Percentiles rank a stretch among this genome's conserved stretches.
Conservation (phyloP, 1,140 invertebrate genomes). For the Drosophila athabasca region DNA sequence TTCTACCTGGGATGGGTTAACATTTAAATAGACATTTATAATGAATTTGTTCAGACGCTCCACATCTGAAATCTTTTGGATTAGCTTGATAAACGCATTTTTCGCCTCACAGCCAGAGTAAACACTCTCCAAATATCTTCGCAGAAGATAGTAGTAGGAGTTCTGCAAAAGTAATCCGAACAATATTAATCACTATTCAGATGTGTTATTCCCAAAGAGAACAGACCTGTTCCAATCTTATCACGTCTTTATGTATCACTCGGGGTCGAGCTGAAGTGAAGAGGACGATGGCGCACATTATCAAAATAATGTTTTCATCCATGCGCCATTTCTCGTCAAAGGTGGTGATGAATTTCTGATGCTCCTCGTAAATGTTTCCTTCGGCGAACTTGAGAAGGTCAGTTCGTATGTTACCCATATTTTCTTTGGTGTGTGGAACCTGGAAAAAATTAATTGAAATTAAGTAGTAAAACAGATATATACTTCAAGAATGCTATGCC, state of each 20-base stretch:
- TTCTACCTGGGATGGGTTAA: conserved; percentile 94
- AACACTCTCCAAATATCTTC: conserved; percentile 92
- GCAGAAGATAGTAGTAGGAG: conserved; percentile 94
- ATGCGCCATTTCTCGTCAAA: conserved; percentile 91
- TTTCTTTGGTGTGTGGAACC: conserved; percentile 90
- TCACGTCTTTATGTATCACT: conserved; percentile 92
- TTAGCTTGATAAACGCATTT: conserved; percentile 92
- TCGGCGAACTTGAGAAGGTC: conserved; percentile 94
- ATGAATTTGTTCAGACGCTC: conserved; percentile 91
- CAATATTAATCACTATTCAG: background rate
- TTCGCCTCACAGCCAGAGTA: conserved; percentile 93
- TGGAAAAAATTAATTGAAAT: conserved; percentile 58
- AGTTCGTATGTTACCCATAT: conserved; percentile 90
- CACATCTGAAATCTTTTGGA: conserved; percentile 94
- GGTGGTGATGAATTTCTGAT: conserved; percentile 91
- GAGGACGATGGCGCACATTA: conserved; percentile 94
- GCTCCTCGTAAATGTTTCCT: conserved; percentile 93
- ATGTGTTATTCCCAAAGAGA: background rate
- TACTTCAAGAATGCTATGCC: background rate
- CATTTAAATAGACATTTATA: conserved; percentile 93
- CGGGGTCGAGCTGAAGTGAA: conserved; percentile 92
- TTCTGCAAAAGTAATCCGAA: conserved; percentile 86
- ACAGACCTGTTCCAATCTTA: conserved; percentile 92
- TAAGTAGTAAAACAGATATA: background rate
- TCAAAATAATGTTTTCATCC: conserved; percentile 95